Conservation (phyloP, 2,888 invertebrate genomes). For the Hybos culiciformis region DNA sequence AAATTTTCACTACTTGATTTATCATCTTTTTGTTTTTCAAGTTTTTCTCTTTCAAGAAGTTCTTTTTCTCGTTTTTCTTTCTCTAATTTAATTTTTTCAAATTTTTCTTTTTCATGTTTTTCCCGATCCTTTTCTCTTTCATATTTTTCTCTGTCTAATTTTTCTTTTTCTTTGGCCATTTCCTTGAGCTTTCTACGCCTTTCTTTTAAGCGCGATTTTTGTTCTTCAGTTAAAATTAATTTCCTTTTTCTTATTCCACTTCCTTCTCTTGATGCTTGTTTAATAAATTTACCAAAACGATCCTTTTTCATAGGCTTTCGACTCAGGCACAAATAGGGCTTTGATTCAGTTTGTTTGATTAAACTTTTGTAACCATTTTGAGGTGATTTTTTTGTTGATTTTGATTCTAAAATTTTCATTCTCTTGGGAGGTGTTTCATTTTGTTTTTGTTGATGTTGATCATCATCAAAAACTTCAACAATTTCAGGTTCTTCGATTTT, state of each 20-base stretch:
- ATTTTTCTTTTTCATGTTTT: conserved; percentile 21
- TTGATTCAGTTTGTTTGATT: conserved; percentile 34
- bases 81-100: not conserved
- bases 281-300: conserved; percentile 25
- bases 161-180: conserved; percentile 20
- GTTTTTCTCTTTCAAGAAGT: not conserved
- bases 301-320: conserved; percentile 25
- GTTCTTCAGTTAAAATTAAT: conserved; percentile 28
- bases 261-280: conserved; percentile 15
- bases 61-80: conserved; percentile 6
- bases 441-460: not conserved
- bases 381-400: conserved; percentile 25
- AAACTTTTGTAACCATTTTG: conserved; percentile 34
- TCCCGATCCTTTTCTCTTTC: not conserved
- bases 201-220: conserved; percentile 23
- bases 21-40: not conserved
- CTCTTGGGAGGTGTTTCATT: not conserved
- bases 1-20: not conserved
- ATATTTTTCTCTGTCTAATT: conserved; percentile 13
- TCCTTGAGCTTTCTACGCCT: conserved; percentile 22
- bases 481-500: conserved; percentile 26
- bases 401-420: not conserved
- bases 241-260: conserved; percentile 23
- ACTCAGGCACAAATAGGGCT: conserved; percentile 31
- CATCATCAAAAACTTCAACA: conserved; percentile 14